Conservation (phyloP, 2,888 invertebrate species). For the Digitonthophagus gazella region DNA sequence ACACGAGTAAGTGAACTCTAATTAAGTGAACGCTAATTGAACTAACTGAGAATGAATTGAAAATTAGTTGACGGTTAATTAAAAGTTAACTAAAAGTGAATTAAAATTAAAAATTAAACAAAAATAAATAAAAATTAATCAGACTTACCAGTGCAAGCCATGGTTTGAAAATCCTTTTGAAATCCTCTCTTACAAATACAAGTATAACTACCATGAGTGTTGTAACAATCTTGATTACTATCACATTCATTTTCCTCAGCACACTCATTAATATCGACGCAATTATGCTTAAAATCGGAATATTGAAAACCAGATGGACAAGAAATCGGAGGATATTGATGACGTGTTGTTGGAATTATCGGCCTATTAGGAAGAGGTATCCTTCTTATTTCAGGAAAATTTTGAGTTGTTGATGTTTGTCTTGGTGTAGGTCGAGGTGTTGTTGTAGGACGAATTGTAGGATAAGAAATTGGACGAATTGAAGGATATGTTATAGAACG, state of each 20-base stretch:
- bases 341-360: not conserved
- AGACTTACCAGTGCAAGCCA: slow-evolving; percentile 61
- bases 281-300: slow-evolving; percentile 31
- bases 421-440: slow-evolving; percentile 28
- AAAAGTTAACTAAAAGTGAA: not conserved
- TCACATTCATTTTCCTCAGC: slow-evolving; percentile 58
- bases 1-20: too few species aligned
- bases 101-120: not conserved
- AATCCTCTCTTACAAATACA: slow-evolving; percentile 67
- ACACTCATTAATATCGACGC: slow-evolving; percentile 68
- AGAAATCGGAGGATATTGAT: slow-evolving; percentile 21
- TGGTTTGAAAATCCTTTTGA: slow-evolving; percentile 58
- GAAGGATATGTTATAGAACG: not conserved
- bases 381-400: not conserved
- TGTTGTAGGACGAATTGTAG: slow-evolving; percentile 27
- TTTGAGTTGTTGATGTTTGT: not conserved
- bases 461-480: not conserved
- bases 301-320: slow-evolving; percentile 34
- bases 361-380: slow-evolving; percentile 14
- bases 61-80: too few species aligned
- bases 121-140: too few species aligned
- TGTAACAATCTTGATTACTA: slow-evolving; percentile 65
- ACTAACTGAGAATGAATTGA: too few species aligned
- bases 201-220: slow-evolving; percentile 65
- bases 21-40: too few species aligned